Evolutionary conservation across 1,140 invertebrate species (phyloP).

Genomic region (Macrosteles quadrilineatus): DNA sequence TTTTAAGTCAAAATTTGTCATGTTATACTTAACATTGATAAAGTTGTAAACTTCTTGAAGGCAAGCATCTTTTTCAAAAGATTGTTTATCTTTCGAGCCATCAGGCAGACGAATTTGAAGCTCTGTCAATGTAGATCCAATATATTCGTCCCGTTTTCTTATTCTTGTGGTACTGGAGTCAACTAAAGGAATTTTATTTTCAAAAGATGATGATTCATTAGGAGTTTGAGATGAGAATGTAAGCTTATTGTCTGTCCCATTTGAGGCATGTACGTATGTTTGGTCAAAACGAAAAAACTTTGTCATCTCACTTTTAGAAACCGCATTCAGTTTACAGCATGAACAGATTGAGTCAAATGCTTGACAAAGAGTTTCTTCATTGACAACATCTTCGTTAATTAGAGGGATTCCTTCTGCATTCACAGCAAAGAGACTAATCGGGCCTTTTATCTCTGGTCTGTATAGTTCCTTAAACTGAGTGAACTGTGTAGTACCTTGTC

Average conservation of each 20-base stretch:
- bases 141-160: background rate
- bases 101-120: slow-evolving; percentile 10
- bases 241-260: no score
- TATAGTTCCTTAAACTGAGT: background rate
- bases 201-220: no score
- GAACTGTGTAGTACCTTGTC: background rate
- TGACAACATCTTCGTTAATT: background rate
- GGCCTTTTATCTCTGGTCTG: background rate
- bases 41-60: background rate
- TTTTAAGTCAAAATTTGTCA: slow-evolving; percentile 2
- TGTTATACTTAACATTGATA: background rate
- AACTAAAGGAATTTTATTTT: no score
- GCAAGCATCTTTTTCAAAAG: background rate
- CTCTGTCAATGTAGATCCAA: background rate
- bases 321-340: background rate
- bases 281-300: no score
- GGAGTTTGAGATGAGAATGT: no score
- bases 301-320: background rate
- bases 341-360: background rate
- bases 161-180: no score
- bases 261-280: no score
- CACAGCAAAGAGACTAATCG: background rate
- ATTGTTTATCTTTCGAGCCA: background rate
- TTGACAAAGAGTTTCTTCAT: background rate
- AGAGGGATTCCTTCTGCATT: background rate